Conservation (phyloP, 2,888 invertebrate species). For the Phania funesta region DNA sequence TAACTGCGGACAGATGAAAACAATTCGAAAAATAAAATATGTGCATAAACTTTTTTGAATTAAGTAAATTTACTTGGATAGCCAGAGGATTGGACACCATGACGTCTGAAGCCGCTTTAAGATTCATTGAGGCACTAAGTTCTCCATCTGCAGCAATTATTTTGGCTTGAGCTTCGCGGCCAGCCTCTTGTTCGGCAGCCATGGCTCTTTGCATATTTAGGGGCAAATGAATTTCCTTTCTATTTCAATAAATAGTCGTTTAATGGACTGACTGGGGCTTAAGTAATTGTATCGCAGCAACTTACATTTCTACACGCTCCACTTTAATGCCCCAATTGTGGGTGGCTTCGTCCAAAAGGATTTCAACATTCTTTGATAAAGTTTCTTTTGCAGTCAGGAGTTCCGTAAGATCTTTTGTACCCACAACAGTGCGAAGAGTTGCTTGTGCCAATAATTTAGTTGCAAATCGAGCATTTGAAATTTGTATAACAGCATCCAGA, state of each 20-base stretch:
- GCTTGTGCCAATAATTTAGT: slow-evolving; percentile 91
- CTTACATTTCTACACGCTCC: slow-evolving; percentile 94
- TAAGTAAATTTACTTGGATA: slow-evolving; percentile 70
- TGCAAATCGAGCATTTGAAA: slow-evolving; percentile 83
- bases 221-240: slow-evolving; percentile 74
- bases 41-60: background rate
- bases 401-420: slow-evolving; percentile 93
- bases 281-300: background rate
- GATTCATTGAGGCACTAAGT: slow-evolving; percentile 70
- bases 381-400: slow-evolving; percentile 93
- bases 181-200: slow-evolving; percentile 75
- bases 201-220: slow-evolving; percentile 71
- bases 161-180: slow-evolving; percentile 74
- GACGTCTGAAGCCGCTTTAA: slow-evolving; percentile 76
- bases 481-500: slow-evolving; percentile 85
- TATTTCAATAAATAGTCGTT: slow-evolving; percentile 39
- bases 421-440: slow-evolving; percentile 92
- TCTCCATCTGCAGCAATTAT: slow-evolving; percentile 75
- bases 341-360: slow-evolving; percentile 89
- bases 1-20: slow-evolving; percentile 64
- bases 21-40: background rate
- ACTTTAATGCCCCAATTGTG: slow-evolving; percentile 95
- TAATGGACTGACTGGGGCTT: background rate
- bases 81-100: slow-evolving; percentile 73
- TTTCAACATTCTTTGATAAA: slow-evolving; percentile 92